phyloP scores from a whole-genome alignment of 2,888 invertebrate species.

The Congeria kusceri region DNA sequence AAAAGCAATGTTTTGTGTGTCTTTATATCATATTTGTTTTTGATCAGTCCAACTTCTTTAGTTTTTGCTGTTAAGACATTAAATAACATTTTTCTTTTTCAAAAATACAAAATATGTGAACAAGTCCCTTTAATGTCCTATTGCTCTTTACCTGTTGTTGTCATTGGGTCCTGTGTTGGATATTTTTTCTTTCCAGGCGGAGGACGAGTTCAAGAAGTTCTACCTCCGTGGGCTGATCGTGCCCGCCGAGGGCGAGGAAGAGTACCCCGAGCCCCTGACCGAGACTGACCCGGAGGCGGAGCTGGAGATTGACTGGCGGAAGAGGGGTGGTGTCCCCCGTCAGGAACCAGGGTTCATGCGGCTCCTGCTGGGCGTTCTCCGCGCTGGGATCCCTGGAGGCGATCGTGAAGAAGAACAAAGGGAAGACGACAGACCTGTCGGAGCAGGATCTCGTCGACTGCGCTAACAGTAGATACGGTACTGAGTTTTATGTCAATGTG shows the following conservation, averaged over 20 bases:
- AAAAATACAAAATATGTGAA: too few relatives aligned
- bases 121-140: too few relatives aligned
- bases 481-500: too few relatives aligned
- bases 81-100: too few relatives aligned
- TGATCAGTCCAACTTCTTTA: too few relatives aligned
- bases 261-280: conserved; percentile 20
- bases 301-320: conserved; percentile 29
- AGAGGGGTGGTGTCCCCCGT: conserved; percentile 28
- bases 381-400: conserved; percentile 3
- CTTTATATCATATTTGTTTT: too few relatives aligned
- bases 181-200: conserved; percentile 38
- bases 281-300: conserved; percentile 15
- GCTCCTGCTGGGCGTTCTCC: conserved; percentile 12
- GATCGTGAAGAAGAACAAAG: background rate
- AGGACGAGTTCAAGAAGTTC: conserved; percentile 38
- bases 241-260: conserved; percentile 7
- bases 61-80: too few relatives aligned
- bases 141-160: too few relatives aligned
- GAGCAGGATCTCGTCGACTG: conserved; percentile 1
- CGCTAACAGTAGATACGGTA: background rate
- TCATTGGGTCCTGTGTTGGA: too few relatives aligned
- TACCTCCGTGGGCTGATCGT: conserved; percentile 32
- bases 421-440: background rate
- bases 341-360: conserved; percentile 20
- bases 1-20: too few relatives aligned